Evolutionary conservation across 2,113 vertebrate species (phyloP).

Genomic region (Cavia porcellus): DNA sequence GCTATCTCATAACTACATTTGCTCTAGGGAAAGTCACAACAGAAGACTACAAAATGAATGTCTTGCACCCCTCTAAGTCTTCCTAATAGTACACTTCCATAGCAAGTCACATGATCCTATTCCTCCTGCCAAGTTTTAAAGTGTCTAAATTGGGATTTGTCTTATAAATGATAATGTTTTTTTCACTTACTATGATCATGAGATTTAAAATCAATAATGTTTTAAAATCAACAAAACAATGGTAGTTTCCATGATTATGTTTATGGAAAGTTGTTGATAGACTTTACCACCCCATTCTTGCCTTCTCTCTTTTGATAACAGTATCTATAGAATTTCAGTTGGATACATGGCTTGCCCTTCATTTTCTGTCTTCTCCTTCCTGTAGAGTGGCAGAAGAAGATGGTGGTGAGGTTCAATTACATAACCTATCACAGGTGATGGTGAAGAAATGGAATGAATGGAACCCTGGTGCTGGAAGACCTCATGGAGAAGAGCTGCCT

Average conservation of each 20-base stretch:
- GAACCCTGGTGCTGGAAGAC: neutral
- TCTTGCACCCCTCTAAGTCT: neutral
- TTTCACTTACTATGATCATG: neutral
- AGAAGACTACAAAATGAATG: neutral
- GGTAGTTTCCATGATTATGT: neutral
- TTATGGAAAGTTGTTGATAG: neutral
- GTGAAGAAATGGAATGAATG: neutral
- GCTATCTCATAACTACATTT: neutral
- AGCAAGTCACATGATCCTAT: neutral
- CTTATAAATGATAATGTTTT: neutral
- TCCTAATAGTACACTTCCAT: neutral
- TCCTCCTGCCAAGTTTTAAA: neutral
- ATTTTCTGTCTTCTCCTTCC: neutral
- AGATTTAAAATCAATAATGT: neutral
- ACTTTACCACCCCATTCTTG: neutral
- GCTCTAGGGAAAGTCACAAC: neutral
- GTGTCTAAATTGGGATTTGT: neutral
- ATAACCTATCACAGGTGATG: neutral
- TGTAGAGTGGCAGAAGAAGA: neutral
- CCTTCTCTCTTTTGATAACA: neutral
- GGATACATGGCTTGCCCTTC: neutral
- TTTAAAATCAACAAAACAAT: neutral
- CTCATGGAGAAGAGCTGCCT: accelerated
- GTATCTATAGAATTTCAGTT: neutral
- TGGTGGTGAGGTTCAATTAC: neutral